phyloP scores from a whole-genome alignment of 2,888 invertebrate genomes.

The Torymus auratus region DNA sequence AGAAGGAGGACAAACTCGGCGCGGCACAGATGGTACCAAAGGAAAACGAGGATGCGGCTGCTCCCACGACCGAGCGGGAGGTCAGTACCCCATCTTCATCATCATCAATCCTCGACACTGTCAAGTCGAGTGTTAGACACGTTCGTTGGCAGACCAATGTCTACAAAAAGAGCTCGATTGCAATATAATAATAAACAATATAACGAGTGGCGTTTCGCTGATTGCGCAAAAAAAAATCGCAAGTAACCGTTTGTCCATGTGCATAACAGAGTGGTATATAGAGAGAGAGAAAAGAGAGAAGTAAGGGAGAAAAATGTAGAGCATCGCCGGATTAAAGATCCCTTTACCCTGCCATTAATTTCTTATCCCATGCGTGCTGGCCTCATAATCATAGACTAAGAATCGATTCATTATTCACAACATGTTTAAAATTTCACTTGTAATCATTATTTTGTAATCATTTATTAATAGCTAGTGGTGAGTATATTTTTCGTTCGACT shows the following conservation, averaged over 20 bases:
- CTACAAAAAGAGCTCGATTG: constrained; percentile 72
- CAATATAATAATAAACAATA: constrained; percentile 40
- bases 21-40: constrained; percentile 40
- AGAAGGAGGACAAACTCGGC: constrained; percentile 16
- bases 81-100: constrained; percentile 71
- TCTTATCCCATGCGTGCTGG: constrained; percentile 34
- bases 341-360: constrained; percentile 30
- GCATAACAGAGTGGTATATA: constrained; percentile 21
- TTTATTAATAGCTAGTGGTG: constrained; percentile 49
- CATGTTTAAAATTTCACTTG: constrained; percentile 5
- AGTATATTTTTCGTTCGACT: constrained; percentile 52
- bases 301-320: constrained; percentile 21
- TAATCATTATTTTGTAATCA: constrained; percentile 24
- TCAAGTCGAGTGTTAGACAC: constrained; percentile 54
- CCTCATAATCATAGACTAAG: constrained; percentile 42
- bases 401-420: constrained; percentile 32
- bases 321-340: constrained; percentile 16
- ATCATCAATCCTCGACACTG: constrained; percentile 57
- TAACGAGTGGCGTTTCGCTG: constrained; percentile 4
- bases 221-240: background rate
- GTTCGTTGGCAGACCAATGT: constrained; percentile 70
- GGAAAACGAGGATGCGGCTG: constrained; percentile 60
- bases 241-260: constrained; percentile 39
- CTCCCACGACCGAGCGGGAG: constrained; percentile 75
- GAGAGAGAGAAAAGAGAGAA: constrained; percentile 9